Evolutionary conservation across 2,888 invertebrate genomes (phyloP), one percentile per base, ranked within the genome.

Genomic region (Palloptera scutellata): DNA sequence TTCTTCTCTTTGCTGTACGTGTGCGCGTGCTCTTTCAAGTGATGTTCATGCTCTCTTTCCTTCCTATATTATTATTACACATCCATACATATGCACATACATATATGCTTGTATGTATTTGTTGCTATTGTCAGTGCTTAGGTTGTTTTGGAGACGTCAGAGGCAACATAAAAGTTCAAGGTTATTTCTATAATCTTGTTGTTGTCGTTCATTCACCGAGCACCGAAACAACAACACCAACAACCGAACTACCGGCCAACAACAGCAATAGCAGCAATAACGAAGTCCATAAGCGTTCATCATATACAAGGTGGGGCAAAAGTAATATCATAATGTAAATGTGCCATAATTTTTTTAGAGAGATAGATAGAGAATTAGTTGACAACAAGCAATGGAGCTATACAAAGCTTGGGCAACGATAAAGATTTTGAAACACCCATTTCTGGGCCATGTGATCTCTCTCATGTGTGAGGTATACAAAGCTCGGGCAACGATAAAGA

Each of bases 121-220:
- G 48, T 61, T 61, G 10, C 40, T 61, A 11, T 45, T 61, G 30
- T 59, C 41, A 13, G 43, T 60, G 11, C 15, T 11, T 5, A 13
- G 61, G 30, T 30, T 30, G 30, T 30, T 30, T 30, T 30, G 30
- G 30, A 30, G 30, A 30, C 30, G 30, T 4, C 30, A 6, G 41
- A 60, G 40, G 43, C 57, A 66, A 61, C 66, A 66, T 55, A 45
- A 60, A 59, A 66, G 66, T 66, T 66, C 66, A 66, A 66, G 66
- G 66, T 66, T 66, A 62, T 17, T 59, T 59, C 9, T 43, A 61
- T 66, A 66, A 66, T 66, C 61, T 66, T 52, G 61, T 57, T 61
- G 48, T n/a, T 30, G 58, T 66, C 66, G 66, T 66, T 66, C 66
- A 61, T 66, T 66, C 61, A 66, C 61, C 61, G 60, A 19, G 19